phyloP scores from a whole-genome alignment of 2,113 vertebrate genomes.

The Atlantisia rogersi region DNA sequence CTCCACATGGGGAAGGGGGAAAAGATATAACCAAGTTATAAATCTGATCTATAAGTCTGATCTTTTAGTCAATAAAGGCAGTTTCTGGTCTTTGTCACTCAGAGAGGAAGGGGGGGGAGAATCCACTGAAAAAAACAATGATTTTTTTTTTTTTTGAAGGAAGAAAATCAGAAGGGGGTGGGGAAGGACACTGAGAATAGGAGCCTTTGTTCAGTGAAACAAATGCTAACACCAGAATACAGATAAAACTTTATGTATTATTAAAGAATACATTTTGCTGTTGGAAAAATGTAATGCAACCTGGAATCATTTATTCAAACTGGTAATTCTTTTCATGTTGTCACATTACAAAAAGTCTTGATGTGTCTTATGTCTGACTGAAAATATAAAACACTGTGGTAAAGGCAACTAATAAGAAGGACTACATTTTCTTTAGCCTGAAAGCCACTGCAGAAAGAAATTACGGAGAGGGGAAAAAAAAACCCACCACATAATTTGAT shows the following conservation, averaged over 20 bases:
- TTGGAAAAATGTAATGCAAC: constrained; percentile 55
- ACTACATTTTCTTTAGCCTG: constrained; percentile 21
- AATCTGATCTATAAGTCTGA: neutral
- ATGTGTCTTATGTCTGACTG: constrained; percentile 16
- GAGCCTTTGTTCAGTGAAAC: constrained; percentile 52
- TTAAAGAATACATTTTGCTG: constrained; percentile 58
- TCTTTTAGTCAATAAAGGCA: neutral
- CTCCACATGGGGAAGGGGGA: neutral
- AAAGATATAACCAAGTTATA: neutral
- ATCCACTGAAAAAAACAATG: neutral
- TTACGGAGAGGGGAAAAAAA: neutral
- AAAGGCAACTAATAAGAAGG: constrained; percentile 53
- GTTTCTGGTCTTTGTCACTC: neutral
- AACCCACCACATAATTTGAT: constrained; percentile 44
- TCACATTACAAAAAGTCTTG: constrained; percentile 61
- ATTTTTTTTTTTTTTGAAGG: constrained; percentile 15
- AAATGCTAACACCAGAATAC: constrained; percentile 51
- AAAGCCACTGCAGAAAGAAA: constrained; percentile 44
- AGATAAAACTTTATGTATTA: constrained; percentile 66
- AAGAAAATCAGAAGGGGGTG: constrained; percentile 15
- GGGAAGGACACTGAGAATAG: neutral
- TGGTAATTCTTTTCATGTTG: constrained; percentile 53
- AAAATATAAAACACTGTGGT: constrained; percentile 47
- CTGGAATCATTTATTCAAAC: constrained; percentile 62
- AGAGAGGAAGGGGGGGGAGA: neutral